Conservation (phyloP, 2,888 invertebrate species). For the Stenurella melanura region DNA sequence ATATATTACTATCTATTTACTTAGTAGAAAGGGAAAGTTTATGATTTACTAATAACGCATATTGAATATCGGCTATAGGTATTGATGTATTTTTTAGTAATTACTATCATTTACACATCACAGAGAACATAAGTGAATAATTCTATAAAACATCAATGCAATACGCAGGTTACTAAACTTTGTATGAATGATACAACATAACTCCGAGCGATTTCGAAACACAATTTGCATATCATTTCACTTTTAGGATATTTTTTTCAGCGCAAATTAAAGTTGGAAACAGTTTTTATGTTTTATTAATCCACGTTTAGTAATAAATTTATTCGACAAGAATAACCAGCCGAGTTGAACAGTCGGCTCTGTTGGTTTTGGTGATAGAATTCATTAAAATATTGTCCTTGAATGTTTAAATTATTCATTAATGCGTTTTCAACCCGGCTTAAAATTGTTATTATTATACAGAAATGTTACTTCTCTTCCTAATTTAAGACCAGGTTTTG, state of each 20-base stretch:
- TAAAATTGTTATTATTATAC: neutral
- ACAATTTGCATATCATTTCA: neutral
- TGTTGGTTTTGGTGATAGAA: conserved; percentile 7
- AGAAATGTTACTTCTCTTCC: neutral
- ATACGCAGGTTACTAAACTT: neutral
- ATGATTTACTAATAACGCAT: too few relatives aligned
- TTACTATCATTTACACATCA: too few relatives aligned
- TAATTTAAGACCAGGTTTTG: neutral
- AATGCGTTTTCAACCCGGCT: neutral
- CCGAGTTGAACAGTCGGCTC: conserved; percentile 1
- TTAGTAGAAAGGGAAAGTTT: too few relatives aligned
- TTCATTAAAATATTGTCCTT: conserved; percentile 4
- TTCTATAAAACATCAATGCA: neutral
- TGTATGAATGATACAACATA: neutral
- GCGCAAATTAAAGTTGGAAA: neutral
- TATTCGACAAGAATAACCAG: conserved; percentile 2
- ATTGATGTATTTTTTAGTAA: too few relatives aligned
- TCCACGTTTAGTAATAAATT: conserved; percentile 4
- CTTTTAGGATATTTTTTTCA: neutral
- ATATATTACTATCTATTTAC: too few relatives aligned
- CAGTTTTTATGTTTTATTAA: conserved; percentile 1
- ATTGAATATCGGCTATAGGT: too few relatives aligned
- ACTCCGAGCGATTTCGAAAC: neutral
- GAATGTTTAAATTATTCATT: neutral
- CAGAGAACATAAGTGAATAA: neutral